phyloP scores from a whole-genome alignment of 2,113 vertebrate species.

The Eclectus roratus region DNA sequence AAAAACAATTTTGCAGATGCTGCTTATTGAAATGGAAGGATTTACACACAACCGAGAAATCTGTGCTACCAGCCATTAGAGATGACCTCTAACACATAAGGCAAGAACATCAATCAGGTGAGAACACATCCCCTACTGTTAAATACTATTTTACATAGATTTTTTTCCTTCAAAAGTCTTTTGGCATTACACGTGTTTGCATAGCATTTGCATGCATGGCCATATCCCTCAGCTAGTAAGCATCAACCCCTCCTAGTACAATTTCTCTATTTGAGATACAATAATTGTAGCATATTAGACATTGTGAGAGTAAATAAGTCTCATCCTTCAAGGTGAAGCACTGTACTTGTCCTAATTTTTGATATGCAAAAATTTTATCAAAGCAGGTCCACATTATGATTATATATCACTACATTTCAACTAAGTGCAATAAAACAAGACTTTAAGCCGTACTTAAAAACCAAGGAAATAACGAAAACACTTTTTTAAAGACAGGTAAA shows the following conservation, averaged over 20 bases:
- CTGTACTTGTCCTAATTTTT: not conserved
- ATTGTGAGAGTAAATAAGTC: not conserved
- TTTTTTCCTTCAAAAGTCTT: not conserved
- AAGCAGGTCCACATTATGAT: not conserved
- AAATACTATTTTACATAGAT: not conserved
- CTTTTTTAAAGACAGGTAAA: not conserved
- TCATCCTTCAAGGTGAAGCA: not conserved
- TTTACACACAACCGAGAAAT: not conserved
- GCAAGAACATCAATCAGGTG: not conserved
- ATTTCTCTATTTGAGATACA: not conserved
- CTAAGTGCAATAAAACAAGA: not conserved
- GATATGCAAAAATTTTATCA: not conserved
- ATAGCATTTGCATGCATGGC: not conserved
- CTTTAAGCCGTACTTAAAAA: not conserved
- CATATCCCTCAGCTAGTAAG: not conserved
- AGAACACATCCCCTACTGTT: not conserved
- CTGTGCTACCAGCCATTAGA: not conserved
- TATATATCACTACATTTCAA: not conserved
- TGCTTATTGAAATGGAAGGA: not conserved
- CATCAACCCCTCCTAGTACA: not conserved
- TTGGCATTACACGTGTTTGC: not conserved
- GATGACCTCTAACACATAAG: not conserved
- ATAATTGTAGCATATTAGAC: not conserved
- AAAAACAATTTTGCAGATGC: not conserved
- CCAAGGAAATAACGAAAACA: not conserved